Base-by-base conservation (phyloP, 30 jellyfish, hydroid and myxozoan species). In the Catostylus mosaicus region DNA sequence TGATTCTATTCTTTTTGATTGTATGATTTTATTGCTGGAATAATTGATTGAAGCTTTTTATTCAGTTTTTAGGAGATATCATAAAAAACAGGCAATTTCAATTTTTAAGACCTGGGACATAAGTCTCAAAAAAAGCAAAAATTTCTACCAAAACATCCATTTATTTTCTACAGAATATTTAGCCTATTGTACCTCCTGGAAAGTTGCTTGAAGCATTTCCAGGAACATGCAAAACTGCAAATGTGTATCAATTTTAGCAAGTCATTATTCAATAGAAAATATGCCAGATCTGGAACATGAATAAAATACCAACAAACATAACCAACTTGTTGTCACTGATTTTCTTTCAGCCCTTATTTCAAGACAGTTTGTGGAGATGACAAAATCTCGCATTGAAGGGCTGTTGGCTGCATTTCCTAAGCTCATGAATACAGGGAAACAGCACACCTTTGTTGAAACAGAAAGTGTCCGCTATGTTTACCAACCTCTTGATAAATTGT, bases 381-480 rank as follows among this genome's bases (percentile, higher is more conserved):
- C 97, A 61, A 78, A 92, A 37, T 88, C 97, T 0, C 96, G 97
- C 67, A 96, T 96, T 26, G 98, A 90, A 47, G 98, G 98, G 19
- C 95, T 90, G 20, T 89, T 96, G 74, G 88, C 97, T 23, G 98
- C 98, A 18, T 96, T 96, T 79, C 98, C 97, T 2, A 90, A 90
- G 82, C 87, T 90, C 47, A 96, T 96, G 97, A 93, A 86, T 79
- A 84, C 97, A 22, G 99, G 96, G 26, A 84, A 86, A 62, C 99
- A 96, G 87, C 99, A 96, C 74, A 96, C 99, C 29, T 90, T 96
- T 83, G 97, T 96, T 78, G 99, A 96, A 76, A 90, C 97, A 12
- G 99, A 96, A 66, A 90, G 98, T 83, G 98, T 96, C 52, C 80
- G 99, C 77, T 96, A 90, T 78, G 99, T 96, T n/a, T 96, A 96